Conservation (phyloP, 2,113 vertebrate genomes). For the Balaeniceps rex region DNA sequence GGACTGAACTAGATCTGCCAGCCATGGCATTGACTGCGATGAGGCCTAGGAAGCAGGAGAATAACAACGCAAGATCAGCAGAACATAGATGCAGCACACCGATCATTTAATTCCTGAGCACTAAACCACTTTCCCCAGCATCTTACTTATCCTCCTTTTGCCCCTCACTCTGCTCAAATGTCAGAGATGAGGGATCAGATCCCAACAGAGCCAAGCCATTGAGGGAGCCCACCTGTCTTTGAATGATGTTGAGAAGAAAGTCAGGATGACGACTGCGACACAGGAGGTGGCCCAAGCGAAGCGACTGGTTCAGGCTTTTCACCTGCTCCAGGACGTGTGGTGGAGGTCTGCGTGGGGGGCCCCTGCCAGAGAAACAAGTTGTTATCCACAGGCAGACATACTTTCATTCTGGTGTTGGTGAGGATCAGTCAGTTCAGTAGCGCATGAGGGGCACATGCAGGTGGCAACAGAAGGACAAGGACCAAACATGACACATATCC, state of each 20-base stretch:
- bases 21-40: conserved; percentile 98
- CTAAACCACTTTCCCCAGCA: background rate
- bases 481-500: background rate
- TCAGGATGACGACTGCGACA: conserved; percentile 95
- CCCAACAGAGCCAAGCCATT: background rate
- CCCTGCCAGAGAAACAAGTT: conserved; percentile 71
- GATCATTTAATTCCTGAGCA: background rate
- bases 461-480: background rate
- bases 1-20: conserved; percentile 96
- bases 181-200: background rate
- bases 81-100: background rate
- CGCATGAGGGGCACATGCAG: background rate
- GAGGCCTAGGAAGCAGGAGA: conserved; percentile 78
- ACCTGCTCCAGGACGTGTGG: conserved; percentile 92
- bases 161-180: background rate
- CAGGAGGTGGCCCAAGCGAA: conserved; percentile 92
- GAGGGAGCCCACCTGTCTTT: conserved; percentile 85
- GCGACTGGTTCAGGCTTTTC: conserved; percentile 91
- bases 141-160: background rate
- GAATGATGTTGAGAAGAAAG: conserved; percentile 97
- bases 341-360: conserved; percentile 91
- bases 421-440: background rate
- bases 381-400: background rate
- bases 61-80: background rate
- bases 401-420: background rate